Evolutionary conservation across 2,888 invertebrate species (phyloP).

Genomic region (Conops quadrifasciatus): DNA sequence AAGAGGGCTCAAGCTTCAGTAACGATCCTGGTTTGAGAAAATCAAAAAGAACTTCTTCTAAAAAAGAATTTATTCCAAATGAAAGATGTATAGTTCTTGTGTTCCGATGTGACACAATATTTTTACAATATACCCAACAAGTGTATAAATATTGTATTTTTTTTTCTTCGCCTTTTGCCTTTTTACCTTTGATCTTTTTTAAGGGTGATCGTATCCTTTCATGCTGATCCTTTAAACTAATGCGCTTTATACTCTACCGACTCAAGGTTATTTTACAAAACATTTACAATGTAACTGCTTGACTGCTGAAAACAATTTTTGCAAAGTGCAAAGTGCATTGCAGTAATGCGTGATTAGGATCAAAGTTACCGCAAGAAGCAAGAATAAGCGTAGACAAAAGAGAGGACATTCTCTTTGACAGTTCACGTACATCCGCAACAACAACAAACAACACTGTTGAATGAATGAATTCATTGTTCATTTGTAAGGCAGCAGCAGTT

Average conservation of each 20-base stretch:
- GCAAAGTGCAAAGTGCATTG: neutral
- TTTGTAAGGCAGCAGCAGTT: no score
- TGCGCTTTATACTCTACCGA: neutral
- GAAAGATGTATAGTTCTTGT: neutral
- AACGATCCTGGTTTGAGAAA: no score
- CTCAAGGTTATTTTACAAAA: neutral
- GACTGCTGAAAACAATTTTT: neutral
- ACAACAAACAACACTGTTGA: neutral
- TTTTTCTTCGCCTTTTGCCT: neutral
- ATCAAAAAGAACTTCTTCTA: no score
- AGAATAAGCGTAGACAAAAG: neutral
- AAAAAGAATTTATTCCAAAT: no score
- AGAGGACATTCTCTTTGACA: no score
- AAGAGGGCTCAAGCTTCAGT: no score
- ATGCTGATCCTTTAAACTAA: no score
- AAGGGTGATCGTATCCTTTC: no score
- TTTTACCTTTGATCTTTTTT: slow-evolving; percentile 15
- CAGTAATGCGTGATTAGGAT: neutral
- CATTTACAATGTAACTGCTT: neutral
- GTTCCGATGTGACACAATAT: neutral
- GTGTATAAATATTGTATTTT: slow-evolving; percentile 5
- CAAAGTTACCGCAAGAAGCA: slow-evolving; percentile 18
- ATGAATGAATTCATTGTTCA: slow-evolving; percentile 1
- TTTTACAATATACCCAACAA: neutral
- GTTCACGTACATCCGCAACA: no score